Evolutionary conservation across 2,797 vertebrate genomes (phyloP).

Genomic region (Anas bahamensis): DNA sequence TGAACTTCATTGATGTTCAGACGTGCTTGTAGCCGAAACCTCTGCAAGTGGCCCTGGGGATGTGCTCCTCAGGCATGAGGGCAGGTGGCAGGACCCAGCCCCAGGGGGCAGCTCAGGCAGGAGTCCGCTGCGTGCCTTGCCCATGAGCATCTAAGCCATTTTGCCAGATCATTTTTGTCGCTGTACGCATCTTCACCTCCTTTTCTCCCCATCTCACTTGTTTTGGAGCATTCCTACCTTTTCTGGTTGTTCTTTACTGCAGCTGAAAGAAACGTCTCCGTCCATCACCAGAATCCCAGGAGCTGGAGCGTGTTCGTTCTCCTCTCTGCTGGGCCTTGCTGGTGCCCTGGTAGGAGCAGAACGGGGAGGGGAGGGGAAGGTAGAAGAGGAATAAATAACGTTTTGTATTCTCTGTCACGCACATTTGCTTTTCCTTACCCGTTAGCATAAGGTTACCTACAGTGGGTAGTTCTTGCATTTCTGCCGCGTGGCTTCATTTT

Average conservation of each 20-base stretch:
- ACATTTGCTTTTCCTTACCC: not conserved
- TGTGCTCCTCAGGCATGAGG: not conserved
- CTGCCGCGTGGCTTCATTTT: slow-evolving; percentile 51
- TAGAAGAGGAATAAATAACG: not conserved
- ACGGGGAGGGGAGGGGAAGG: not conserved
- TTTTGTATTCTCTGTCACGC: not conserved
- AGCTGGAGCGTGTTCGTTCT: not conserved
- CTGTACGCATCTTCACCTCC: not conserved
- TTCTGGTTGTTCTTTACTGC: not conserved
- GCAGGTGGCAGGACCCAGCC: not conserved
- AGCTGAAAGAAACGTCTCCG: not conserved
- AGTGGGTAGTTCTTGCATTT: not conserved
- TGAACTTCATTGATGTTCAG: not conserved
- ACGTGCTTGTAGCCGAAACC: not conserved
- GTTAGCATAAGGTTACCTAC: slow-evolving; percentile 15
- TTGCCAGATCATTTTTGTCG: not conserved
- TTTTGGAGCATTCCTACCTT: not conserved
- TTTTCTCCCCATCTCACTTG: accelerated
- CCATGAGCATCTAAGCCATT: not conserved
- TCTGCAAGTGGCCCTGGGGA: not conserved
- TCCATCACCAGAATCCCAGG: not conserved
- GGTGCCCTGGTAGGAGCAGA: not conserved
- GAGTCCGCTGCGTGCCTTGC: not conserved
- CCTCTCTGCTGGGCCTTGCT: not conserved
- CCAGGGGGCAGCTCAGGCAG: no score